phyloP scores from a whole-genome alignment of 2,113 vertebrate species.

The Gymnogyps californianus region DNA sequence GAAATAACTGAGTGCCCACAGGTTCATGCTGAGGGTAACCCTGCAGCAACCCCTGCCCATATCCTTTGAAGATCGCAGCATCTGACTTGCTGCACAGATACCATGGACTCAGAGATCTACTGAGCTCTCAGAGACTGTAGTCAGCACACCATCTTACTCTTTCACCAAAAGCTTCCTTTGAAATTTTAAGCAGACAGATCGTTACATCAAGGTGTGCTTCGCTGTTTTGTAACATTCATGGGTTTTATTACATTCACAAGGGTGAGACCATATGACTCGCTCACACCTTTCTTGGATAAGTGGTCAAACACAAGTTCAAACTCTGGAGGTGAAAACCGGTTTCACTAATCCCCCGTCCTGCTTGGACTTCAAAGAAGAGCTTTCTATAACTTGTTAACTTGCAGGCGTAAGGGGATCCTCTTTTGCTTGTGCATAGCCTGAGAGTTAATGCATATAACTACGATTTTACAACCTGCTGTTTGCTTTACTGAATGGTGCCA shows the following conservation, averaged over 20 bases:
- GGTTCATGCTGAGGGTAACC: background rate
- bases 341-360: background rate
- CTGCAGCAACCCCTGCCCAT: background rate
- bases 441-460: background rate
- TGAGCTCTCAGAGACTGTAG: background rate
- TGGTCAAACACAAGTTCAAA: background rate
- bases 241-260: background rate
- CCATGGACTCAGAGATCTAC: rapidly evolving
- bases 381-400: background rate
- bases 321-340: background rate
- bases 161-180: background rate
- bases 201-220: background rate
- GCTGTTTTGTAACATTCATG: background rate
- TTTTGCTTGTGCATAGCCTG: background rate
- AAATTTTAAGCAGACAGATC: background rate
- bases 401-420: background rate
- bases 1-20: background rate
- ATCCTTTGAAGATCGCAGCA: background rate
- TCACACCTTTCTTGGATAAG: background rate
- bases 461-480: background rate
- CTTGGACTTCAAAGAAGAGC: background rate
- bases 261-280: background rate
- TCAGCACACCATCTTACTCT: background rate
- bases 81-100: background rate
- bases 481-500: background rate